These are phyloP conservation scores for Tolmerus cingulatus DNA, from an alignment of 2,888 invertebrate species.

Conservation along the genomic window DNA sequence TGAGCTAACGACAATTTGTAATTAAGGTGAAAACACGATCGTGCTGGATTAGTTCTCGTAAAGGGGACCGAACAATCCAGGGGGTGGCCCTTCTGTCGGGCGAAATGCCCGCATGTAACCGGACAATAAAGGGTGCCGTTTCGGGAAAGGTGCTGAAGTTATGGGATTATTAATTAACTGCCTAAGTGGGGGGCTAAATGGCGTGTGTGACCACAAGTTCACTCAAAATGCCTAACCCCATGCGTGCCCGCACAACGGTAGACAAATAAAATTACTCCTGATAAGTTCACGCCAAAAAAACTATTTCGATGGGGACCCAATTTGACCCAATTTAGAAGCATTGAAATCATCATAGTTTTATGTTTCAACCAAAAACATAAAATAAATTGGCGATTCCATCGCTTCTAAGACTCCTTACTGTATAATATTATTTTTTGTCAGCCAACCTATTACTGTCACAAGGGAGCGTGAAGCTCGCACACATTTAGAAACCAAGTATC, in stretches of 20 bases:
- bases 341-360: not conserved
- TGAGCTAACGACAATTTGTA: slow-evolving; percentile 25
- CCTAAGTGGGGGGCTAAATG: not conserved
- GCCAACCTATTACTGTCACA: no score
- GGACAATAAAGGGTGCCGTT: not conserved
- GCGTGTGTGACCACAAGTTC: not conserved
- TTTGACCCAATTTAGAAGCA: not conserved
- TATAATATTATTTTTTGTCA: no score
- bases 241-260: not conserved
- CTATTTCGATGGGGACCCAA: not conserved
- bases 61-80: not conserved
- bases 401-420: no score
- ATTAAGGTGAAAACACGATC: slow-evolving; percentile 20
- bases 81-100: not conserved
- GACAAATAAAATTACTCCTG: not conserved
- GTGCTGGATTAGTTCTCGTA: not conserved
- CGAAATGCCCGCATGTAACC: not conserved
- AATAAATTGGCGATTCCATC: no score
- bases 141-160: not conserved
- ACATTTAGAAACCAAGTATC: no score
- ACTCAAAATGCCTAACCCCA: not conserved
- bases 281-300: not conserved
- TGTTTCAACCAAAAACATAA: not conserved
- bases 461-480: no score
- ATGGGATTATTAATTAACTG: not conserved